Base-by-base conservation (phyloP, 2,797 vertebrate genomes). In the Myotis findleyi region DNA sequence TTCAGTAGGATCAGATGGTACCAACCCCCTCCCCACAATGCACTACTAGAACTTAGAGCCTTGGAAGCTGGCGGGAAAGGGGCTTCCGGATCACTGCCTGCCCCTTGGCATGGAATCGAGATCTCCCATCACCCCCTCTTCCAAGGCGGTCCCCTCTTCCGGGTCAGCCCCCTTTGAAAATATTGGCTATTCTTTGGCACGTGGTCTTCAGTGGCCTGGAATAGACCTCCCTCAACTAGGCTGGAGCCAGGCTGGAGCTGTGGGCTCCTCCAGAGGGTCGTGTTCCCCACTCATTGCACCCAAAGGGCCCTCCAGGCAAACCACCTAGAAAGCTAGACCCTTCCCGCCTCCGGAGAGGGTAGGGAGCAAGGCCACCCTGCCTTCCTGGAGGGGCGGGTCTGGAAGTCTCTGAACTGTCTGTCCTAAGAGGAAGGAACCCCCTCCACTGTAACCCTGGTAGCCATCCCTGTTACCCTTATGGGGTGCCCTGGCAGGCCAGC, bases 361-460 rank as follows among this genome's bases (percentile, higher is more conserved):
- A 7, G 64, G 38, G 68, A 17, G 12, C 0, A 0, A 77, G 51
- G 18, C 21, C 71, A 76, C 8, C 18, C 7, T 4, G 13, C 85
- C 36, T 89, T 6, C 0, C 18, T 2, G 18, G 75, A 47, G 11
- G 72, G 30, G 20, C 62, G 84, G 76, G 49, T 18, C 55, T 71
- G 38, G 47, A 64, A 11, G 72, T 36, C 66, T 47, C 84, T 38
- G 23, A n/a, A 12, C 12, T 27, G 62, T 80, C 64, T 59, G 92
- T 95, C 36, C 57, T 17, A 23, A 18, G 59, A 87, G 68, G 81
- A 94, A 88, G 76, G 76, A 84, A n/a, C 69, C 84, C 30, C 85
- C 85, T 93, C 92, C 92, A 51, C 27, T 49, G 80, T 96, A 93
- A 90, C 86, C 49, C 87, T 53, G 91, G 91, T 72, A 89, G 90